Evolutionary conservation across 2,888 invertebrate species (phyloP), one percentile per base, ranked within the genome.

Genomic region (Phaonia tiefii): DNA sequence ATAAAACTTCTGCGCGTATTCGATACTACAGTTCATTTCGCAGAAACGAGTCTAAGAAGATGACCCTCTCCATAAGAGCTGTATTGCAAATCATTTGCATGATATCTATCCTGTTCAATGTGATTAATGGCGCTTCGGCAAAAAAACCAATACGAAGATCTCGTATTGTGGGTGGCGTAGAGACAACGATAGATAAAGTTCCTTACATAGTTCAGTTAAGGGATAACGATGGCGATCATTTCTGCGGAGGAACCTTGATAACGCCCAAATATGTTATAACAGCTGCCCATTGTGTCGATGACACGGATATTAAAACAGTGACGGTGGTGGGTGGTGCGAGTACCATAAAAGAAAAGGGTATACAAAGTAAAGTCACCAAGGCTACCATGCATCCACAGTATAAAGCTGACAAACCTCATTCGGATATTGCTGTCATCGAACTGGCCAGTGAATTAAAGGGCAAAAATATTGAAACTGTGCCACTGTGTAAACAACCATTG

Each of bases 171-270:
- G 80, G 80, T 39, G 89, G 88, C 11, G 79, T 80, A 56, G 83
- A 83, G 78, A 87, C 87, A 0, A 84, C 73, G 1, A 88, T 88
- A 26, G 75, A n/a, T 0, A 67, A 85, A 60, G 85, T 87, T 39
- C 86, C 89, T 0, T 89, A 88, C 74, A 80, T 87, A 79, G 85
- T 89, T n/a, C 84, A 87, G 56, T 71, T 89, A 3, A 84, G 85
- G 0, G 84, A 84, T 25, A 65, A 85, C 5, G 31, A 89, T 67
- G 90, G 89, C 15, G 90, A 89, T n/a, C 82, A 87, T 2, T 70
- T 89, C 70, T 92, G 92, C 71, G 92, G 92, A 31, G 92, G 91
- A 31, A 89, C 90, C n/a, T 86, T 92, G 56, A 87, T 91, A 78
- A 84, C 82, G 10, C 49, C 80, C 1, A 85, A 85, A 10, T 89